Percentiles rank a stretch among this genome's conserved stretches.
These are phyloP conservation scores for Chrysemys picta DNA, from an alignment of 2,113 vertebrate species.

Conservation along the genomic window DNA sequence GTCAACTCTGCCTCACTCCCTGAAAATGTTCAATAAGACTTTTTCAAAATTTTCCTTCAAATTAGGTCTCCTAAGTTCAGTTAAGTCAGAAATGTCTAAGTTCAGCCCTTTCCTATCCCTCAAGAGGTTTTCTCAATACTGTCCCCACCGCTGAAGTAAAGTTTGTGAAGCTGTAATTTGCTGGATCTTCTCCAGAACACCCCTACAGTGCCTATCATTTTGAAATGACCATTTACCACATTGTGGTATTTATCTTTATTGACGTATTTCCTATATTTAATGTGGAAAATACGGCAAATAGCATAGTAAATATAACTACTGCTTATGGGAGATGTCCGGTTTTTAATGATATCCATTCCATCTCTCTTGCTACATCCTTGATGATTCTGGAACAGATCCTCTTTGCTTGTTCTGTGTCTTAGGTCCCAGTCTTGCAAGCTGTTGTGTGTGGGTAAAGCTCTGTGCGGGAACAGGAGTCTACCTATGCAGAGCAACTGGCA, in stretches of 20 bases:
- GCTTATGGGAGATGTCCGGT: not conserved
- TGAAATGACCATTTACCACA: not conserved
- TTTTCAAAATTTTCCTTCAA: not conserved
- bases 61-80: not conserved
- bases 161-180: not conserved
- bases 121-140: not conserved
- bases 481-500: not conserved
- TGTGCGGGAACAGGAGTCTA: not conserved
- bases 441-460: not conserved
- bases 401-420: not conserved
- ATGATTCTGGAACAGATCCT: not conserved
- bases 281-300: not conserved
- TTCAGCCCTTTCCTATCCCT: not conserved
- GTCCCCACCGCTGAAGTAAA: not conserved
- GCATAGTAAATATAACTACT: not conserved
- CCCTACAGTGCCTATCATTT: rapidly evolving
- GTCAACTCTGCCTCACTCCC: not conserved
- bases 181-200: not conserved
- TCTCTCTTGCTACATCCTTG: not conserved
- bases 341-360: not conserved
- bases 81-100: not conserved
- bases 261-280: not conserved
- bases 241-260: not conserved
- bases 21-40: not conserved
- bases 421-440: not conserved